Base-by-base conservation (phyloP, 1,140 invertebrate species). In the Chelonus insularis region DNA sequence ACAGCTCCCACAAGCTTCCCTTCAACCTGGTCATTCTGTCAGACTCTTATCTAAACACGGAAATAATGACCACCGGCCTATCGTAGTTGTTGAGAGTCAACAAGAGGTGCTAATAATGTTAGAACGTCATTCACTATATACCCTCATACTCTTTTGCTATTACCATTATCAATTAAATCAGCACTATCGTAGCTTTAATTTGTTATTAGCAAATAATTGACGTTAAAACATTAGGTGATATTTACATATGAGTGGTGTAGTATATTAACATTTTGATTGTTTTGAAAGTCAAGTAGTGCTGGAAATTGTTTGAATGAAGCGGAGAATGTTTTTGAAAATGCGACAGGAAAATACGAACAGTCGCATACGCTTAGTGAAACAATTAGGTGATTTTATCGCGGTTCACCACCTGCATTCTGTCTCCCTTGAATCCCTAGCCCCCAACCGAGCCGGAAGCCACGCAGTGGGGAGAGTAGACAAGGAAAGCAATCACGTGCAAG, bases 371-470 rank as follows among this genome's bases (percentile, higher is more conserved):
- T 80, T 79, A 79, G 75, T 72, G 72, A 79, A 78, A 81, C 79
- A 81, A 81, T 81, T 81, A 79, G 73, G 71, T 76, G 79, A 81
- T 81, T 79, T 81, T 81, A 81, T 81, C 79, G 73, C 69, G 66
- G 43, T 48, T 56, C 67, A 66, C 67, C 57, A 41, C 41, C 34
- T 71, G 66, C 69, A 65, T 70, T 77, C 63, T 73, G 75, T 76
- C 75, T 32, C 74, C 76, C 72, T 52, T 14, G 41, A 43, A 8
- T 5, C 12, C 41, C 41, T 60, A 70, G 71, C 72, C 77, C 75
- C 76, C 73, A 71, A 73, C 65, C 71, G 63, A 69, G 74, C 76
- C 77, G 78, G 78, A 80, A 79, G 71, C 73, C 71, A 68, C 64
- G 66, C 25, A 12, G 41, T 20, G 52, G 52, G 11, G 66, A 59